Conservation (phyloP, 2,888 invertebrate genomes). For the Dryobotodes eremita region DNA sequence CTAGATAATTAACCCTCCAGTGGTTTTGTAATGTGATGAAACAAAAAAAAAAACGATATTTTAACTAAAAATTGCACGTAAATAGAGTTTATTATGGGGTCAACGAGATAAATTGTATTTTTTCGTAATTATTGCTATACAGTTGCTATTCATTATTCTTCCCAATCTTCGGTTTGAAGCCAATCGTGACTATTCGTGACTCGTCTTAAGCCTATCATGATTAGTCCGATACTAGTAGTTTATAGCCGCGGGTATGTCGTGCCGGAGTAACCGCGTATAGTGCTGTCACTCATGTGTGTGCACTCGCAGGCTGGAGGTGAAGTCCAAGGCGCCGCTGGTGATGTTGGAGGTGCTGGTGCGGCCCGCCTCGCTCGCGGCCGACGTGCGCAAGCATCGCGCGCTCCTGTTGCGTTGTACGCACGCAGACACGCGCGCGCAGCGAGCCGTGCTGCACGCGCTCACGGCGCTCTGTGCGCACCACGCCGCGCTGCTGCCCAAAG, state of each 20-base stretch:
- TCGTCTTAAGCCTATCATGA: not conserved
- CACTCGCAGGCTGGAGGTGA: conserved; percentile 93
- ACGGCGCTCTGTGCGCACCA: too few relatives aligned
- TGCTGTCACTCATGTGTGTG: not conserved
- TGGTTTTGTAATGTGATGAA: not conserved
- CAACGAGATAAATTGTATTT: not conserved
- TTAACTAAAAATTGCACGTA: not conserved
- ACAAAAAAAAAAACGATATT: not conserved
- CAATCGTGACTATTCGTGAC: not conserved
- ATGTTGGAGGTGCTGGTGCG: conserved; percentile 97
- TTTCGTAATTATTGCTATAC: not conserved
- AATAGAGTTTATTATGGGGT: not conserved
- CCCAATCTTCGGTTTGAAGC: not conserved
- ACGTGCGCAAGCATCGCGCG: conserved; percentile 94
- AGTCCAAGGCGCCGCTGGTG: conserved; percentile 97
- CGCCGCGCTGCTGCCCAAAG: too few relatives aligned
- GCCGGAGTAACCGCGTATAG: not conserved
- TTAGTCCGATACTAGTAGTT: not conserved
- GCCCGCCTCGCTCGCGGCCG: conserved; percentile 91
- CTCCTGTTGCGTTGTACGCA: conserved; percentile 95
- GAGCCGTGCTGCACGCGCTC: too few relatives aligned
- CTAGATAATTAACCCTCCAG: too few relatives aligned
- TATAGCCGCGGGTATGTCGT: not conserved
- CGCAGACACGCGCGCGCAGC: conserved; percentile 95
- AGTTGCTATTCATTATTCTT: not conserved